Evolutionary conservation across 2,113 vertebrate genomes (phyloP), one percentile per base, ranked within the genome.

Genomic region (Etia nguti): DNA sequence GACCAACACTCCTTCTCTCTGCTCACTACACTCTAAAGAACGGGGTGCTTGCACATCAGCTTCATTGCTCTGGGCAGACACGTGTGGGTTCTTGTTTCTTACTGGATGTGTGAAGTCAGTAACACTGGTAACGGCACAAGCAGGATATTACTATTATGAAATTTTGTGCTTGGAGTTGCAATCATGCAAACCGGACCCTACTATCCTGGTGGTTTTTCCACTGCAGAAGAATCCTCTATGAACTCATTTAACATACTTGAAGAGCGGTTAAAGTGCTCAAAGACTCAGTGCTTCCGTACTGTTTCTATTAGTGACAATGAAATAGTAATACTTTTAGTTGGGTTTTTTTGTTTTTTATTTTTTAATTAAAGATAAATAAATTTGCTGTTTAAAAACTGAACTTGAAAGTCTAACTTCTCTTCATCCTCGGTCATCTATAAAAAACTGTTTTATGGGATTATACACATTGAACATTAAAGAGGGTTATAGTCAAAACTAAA

Each of bases 261-360:
- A 99, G 98, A 99, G 98, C 96, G 93, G 95, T 96, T 96, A 68
- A 92, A 91, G 95, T 96, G 97, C 98, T 99, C 97, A 96, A 97
- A 98, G 97, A 96, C 94, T 99, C 98, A 99, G 98, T 98, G 98
- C 98, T 99, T 99, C 98, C 98, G 97, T 96, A 96, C 95, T 97
- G 97, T 98, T 98, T 98, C 97, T 97, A 97, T 97, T 97, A 97
- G 95, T 94, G 96, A 95, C 93, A 91, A 94, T 94, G 89, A 95
- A 96, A 95, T 95, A 96, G 96, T 97, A 97, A 97, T 95, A 97
- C 97, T 97, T 97, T 97, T 97, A 93, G 92, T 95, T 95, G 81
- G 3, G 0, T 5, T 96, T 91, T 94, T 92, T 94, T 94, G 95
- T 92, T 94, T 93, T 93, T 95, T 92, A 88, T 94, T 95, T 96